Conservation (phyloP, 2,113 vertebrate genomes). For the Macaca mulatta region DNA sequence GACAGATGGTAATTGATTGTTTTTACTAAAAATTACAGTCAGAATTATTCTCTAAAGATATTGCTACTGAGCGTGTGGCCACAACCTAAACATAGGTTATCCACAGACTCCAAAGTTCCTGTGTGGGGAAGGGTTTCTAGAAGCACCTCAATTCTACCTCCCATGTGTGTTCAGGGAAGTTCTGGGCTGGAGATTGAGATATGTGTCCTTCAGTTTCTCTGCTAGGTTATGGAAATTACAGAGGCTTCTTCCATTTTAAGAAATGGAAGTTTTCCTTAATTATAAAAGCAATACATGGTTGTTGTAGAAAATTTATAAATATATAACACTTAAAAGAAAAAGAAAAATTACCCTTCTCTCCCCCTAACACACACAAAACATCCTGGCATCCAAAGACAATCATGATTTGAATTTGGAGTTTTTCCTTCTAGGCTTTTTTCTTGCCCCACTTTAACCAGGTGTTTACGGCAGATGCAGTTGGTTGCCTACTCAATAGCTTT, state of each 20-base stretch:
- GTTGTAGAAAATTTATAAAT: constrained; percentile 10
- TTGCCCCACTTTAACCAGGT: neutral
- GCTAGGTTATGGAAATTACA: neutral
- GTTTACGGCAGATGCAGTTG: neutral
- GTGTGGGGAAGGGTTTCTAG: neutral
- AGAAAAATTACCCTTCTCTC: neutral
- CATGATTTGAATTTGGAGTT: neutral
- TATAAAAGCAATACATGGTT: neutral
- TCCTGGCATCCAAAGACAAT: neutral
- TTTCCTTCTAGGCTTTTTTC: neutral
- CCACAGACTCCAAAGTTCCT: neutral
- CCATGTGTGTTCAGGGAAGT: neutral
- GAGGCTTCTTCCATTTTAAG: neutral
- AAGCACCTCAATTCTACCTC: neutral
- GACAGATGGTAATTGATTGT: constrained; percentile 61
- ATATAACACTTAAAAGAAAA: neutral
- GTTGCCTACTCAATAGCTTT: neutral
- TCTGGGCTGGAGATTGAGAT: neutral
- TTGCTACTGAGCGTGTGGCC: neutral
- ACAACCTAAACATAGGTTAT: neutral
- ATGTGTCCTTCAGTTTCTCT: constrained; percentile 26
- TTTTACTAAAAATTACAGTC: constrained; percentile 59
- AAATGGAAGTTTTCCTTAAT: constrained; percentile 25
- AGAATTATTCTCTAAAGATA: constrained; percentile 58
- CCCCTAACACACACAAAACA: too few species aligned